Conservation (phyloP, 2,888 invertebrate species). For the Oasisia sp. region DNA sequence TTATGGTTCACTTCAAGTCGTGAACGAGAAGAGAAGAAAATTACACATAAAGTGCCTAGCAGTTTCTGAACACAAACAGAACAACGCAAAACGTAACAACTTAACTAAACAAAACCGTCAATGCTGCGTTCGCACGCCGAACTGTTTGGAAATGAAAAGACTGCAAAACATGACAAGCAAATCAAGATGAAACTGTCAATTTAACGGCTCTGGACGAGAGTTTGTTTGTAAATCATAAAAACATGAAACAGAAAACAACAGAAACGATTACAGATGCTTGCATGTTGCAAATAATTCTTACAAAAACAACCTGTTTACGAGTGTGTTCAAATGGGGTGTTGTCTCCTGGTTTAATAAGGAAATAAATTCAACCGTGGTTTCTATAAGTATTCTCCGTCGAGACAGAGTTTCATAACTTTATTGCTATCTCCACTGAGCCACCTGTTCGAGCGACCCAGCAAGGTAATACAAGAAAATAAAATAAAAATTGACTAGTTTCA, state of each 20-base stretch:
- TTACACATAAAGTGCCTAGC: neutral
- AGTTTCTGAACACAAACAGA: neutral
- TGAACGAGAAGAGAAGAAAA: neutral
- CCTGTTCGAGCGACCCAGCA: neutral
- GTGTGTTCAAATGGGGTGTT: neutral
- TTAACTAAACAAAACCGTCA: too few species aligned
- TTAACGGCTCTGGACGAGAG: neutral
- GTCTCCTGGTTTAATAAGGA: neutral
- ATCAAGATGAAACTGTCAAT: neutral
- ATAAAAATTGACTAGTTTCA: conserved; percentile 17
- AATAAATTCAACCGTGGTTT: neutral
- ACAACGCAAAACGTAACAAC: too few species aligned
- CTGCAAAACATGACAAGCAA: neutral
- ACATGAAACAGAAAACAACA: neutral
- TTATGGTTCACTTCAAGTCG: neutral
- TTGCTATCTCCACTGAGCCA: neutral
- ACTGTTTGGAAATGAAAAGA: too few species aligned
- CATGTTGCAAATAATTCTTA: too few species aligned
- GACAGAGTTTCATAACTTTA: conserved; percentile 5
- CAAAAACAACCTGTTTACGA: neutral
- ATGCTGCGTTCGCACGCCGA: too few species aligned
- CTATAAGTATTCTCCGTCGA: neutral
- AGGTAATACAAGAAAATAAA: conserved; percentile 17
- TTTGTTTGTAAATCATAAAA: neutral
- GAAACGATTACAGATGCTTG: neutral